Evolutionary conservation across 2,113 vertebrate species (phyloP).

Genomic region (Loxodonta africana): DNA sequence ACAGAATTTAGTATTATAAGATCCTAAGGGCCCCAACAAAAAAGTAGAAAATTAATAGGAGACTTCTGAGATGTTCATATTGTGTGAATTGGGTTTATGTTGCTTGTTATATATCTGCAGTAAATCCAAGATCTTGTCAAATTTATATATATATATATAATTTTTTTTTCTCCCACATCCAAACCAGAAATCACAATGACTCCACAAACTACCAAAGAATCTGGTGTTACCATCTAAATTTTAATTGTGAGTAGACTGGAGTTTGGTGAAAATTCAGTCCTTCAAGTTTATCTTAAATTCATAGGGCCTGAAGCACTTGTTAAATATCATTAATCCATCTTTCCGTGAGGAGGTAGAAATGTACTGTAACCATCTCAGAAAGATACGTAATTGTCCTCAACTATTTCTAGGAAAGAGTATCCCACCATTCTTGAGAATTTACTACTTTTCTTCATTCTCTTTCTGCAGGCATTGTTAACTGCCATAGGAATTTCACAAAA

Average conservation of each 20-base stretch:
- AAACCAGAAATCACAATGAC: not conserved
- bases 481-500: not conserved
- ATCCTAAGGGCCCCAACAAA: not conserved
- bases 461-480: not conserved
- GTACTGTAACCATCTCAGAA: not conserved
- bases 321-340: not conserved
- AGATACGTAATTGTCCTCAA: not conserved
- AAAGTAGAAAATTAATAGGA: not conserved
- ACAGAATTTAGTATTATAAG: not conserved
- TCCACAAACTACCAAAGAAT: not conserved
- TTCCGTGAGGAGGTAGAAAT: not conserved
- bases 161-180: not conserved
- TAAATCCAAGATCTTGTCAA: not conserved
- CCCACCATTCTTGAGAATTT: not conserved
- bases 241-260: not conserved
- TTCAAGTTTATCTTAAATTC: constrained; percentile 14
- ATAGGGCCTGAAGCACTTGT: not conserved
- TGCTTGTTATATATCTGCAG: not conserved
- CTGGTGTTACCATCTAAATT: not conserved
- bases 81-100: not conserved
- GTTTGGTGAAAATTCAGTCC: not conserved
- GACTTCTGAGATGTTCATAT: not conserved
- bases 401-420: not conserved
- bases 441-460: not conserved
- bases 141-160: not conserved